Base-by-base conservation (phyloP, 2,797 vertebrate genomes). In the Philypnodon macrostomus region DNA sequence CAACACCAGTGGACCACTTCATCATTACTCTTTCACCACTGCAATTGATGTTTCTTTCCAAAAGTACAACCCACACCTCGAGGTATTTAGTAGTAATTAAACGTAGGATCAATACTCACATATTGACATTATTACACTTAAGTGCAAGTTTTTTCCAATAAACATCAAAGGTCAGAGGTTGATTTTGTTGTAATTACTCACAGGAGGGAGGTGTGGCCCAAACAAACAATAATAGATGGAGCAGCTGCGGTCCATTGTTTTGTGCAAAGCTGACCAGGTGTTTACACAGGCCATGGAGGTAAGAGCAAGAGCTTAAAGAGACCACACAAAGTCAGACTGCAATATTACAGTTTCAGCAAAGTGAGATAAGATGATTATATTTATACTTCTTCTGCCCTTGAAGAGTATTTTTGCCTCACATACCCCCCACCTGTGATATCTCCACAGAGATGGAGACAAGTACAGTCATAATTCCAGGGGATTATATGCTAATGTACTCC, bases 181-280 rank as follows among this genome's bases (percentile, higher is more conserved):
- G 64, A 64, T 87, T 87, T 87, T 79, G 67, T 63, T 66, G 72
- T 90, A 89, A 91, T 88, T 87, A 89, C 85, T 88, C 89, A 85
- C 76, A 26, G 33, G 78, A 79, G 61, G 75, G 65, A n/a, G 26
- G 16, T 55, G 75, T 58, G 68, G 63, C 77, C 84, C 77, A 81
- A 82, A 85, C 81, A 80, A 86, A 86, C 82, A 86, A 75, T 90
- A 90, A 90, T 87, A 86, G 80, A 90, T 90, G 85, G 75, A 81
- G 26, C 70, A 68, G 80, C 70, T 74, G 79, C 75, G 82, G 77
- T 77, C 76, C 81, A 88, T 90, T 88, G 89, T 89, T 90, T 82
- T 86, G 69, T 58, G 79, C 73, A 83, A 63, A 75, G 47, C 76
- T 83, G 85, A 84, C 83, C 89, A 83, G 84, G 77, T 83, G 84